Percentiles rank a stretch among this genome's conserved stretches.
phyloP scores from a whole-genome alignment of 2,113 vertebrate genomes.

The Osmerus eperlanus region DNA sequence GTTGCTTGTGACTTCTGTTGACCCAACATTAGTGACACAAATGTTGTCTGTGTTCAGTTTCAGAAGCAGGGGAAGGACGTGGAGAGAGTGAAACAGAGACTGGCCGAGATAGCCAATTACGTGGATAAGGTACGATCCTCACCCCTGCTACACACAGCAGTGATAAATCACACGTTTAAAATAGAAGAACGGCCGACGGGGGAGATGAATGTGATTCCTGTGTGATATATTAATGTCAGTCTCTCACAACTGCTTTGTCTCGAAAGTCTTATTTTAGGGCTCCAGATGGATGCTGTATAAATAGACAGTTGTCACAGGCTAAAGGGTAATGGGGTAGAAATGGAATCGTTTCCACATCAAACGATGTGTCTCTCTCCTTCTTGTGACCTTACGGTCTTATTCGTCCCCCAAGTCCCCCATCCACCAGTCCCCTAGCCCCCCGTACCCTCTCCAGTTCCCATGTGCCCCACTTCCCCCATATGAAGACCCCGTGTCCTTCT shows the following conservation, averaged over 20 bases:
- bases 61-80: conserved; percentile 96
- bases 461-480: not conserved
- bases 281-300: not conserved
- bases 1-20: not conserved
- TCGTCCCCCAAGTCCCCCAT: no score
- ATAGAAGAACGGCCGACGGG: conserved; percentile 54
- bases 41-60: conserved; percentile 75
- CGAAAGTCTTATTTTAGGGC: conserved; percentile 23
- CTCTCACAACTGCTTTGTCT: conserved; percentile 51
- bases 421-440: no score
- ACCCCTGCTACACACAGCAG: conserved; percentile 32
- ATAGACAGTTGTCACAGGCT: conserved; percentile 15
- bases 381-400: no score
- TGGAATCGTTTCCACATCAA: not conserved
- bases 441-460: no score
- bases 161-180: conserved; percentile 60
- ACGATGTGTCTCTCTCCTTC: not conserved
- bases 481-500: not conserved
- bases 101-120: conserved; percentile 97
- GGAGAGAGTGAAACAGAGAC: conserved; percentile 92
- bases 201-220: conserved; percentile 50
- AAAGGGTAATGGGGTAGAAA: conserved; percentile 31
- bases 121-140: conserved; percentile 90
- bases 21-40: not conserved
- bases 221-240: conserved; percentile 54